Evolutionary conservation across 2,888 invertebrate species (phyloP), one percentile per base, ranked within the genome.

Genomic region (Elysia crispata): DNA sequence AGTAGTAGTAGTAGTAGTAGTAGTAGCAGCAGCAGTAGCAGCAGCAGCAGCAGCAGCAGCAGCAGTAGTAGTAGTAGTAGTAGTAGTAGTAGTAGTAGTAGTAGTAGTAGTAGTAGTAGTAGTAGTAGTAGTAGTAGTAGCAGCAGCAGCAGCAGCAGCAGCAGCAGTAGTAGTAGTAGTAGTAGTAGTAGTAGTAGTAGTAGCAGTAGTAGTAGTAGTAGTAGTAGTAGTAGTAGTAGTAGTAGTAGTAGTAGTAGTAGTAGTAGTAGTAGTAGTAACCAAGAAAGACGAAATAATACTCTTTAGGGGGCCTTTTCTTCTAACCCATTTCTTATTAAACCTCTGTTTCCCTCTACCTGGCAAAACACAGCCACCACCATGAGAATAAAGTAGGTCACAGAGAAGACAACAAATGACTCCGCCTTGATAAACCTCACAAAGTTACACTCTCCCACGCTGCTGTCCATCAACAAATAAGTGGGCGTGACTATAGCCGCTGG

Each of bases 1-100:
- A 54, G 54, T 54, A 54, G 54, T 54, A 54, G 54, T 54, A 54
- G 54, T 54, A 54, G 54, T 54, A 54, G 54, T 54, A 54, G 54
- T 54, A 54, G 54, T 54, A 54, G 54, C 18, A 54, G 54, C 18
- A 54, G 54, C 18, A 54, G 54, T 54, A 54, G 54, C 18, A 54
- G 54, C 18, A 54, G 54, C 18, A 54, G 54, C 18, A 54, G 54
- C 18, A 54, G 54, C 18, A 54, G 54, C 18, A 54, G 54, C 18
- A 54, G 54, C 18, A 54, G 54, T 54, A 54, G 54, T 54, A 54
- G 54, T 54, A 54, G 54, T 54, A 54, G 54, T 54, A 54, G 54
- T 54, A 54, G 54, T 54, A 54, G 54, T 54, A 54, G 54, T 54
- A 54, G 54, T 54, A 54, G 54, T 54, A 54, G 54, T 54, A 54